A percentile compares a stretch with the other conserved stretches of the same genome.
Evolutionary conservation across 2,888 invertebrate genomes (phyloP).

Genomic region (Eristalis arbustorum): DNA sequence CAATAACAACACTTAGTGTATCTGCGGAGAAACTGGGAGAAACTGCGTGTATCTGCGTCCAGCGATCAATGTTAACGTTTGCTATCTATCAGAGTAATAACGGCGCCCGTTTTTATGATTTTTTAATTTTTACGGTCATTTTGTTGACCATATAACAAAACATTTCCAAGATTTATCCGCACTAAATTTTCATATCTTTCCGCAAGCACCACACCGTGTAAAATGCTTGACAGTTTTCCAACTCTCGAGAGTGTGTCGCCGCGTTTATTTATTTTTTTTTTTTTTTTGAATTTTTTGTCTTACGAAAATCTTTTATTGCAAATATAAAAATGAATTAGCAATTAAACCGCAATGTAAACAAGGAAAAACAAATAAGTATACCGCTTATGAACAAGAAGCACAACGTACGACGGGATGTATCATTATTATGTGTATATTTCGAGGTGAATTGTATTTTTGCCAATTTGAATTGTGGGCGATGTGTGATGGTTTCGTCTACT

Average conservation of each 20-base stretch:
- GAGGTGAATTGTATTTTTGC: slow-evolving; percentile 43
- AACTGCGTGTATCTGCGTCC: slow-evolving; percentile 21
- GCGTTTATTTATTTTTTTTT: neutral
- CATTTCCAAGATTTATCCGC: slow-evolving; percentile 45
- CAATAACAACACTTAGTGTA: slow-evolving; percentile 44
- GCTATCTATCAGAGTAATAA: slow-evolving; percentile 19
- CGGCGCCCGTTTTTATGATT: slow-evolving; percentile 46
- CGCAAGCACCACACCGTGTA: slow-evolving; percentile 20
- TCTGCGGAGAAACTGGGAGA: slow-evolving; percentile 22
- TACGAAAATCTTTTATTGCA: slow-evolving; percentile 1
- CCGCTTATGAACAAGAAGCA: neutral
- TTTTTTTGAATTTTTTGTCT: slow-evolving; percentile 16
- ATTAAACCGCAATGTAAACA: slow-evolving; percentile 61
- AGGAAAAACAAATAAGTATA: slow-evolving; percentile 5
- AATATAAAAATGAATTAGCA: slow-evolving; percentile 40
- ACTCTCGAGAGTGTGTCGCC: slow-evolving; percentile 37
- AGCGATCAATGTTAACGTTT: slow-evolving; percentile 5
- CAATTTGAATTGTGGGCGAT: slow-evolving; percentile 39
- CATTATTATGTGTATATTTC: slow-evolving; percentile 17
- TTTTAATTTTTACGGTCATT: slow-evolving; percentile 61
- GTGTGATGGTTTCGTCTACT: slow-evolving; percentile 13
- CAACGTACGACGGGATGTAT: slow-evolving; percentile 21
- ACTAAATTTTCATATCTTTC: slow-evolving; percentile 52
- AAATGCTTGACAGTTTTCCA: neutral
- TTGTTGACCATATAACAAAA: slow-evolving; percentile 40